Conservation (phyloP, 2,113 vertebrate genomes). For the Chloroceryle aenea region DNA sequence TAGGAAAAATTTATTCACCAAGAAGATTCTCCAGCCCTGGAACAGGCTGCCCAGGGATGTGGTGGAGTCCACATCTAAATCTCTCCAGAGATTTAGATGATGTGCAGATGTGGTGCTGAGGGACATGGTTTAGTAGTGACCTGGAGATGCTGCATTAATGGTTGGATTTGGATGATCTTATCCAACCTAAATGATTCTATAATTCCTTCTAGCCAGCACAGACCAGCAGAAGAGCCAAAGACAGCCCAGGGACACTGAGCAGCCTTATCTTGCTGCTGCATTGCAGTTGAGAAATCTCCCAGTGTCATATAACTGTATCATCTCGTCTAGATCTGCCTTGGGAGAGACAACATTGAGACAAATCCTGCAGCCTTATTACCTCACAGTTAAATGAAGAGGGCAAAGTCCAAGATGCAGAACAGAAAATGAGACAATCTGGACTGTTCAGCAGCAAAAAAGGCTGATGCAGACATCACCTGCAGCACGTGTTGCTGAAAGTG, state of each 20-base stretch:
- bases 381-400: background rate
- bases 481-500: fast-evolving
- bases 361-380: background rate
- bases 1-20: background rate
- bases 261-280: fast-evolving
- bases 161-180: background rate
- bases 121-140: background rate
- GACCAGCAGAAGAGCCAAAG: background rate
- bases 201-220: fast-evolving
- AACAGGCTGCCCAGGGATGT: background rate
- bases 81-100: background rate
- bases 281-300: background rate
- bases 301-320: background rate
- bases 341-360: background rate
- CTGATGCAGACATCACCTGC: background rate
- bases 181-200: background rate
- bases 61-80: background rate
- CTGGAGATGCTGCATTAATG: background rate
- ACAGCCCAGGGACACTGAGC: background rate
- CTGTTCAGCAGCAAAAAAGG: background rate
- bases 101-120: background rate
- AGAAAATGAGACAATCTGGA: background rate
- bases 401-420: background rate
- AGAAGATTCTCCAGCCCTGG: background rate
- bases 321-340: background rate